Evolutionary conservation across 2,797 vertebrate species (phyloP), one percentile per base, ranked within the genome.

Genomic region (Cynodonichthys magdalenae): DNA sequence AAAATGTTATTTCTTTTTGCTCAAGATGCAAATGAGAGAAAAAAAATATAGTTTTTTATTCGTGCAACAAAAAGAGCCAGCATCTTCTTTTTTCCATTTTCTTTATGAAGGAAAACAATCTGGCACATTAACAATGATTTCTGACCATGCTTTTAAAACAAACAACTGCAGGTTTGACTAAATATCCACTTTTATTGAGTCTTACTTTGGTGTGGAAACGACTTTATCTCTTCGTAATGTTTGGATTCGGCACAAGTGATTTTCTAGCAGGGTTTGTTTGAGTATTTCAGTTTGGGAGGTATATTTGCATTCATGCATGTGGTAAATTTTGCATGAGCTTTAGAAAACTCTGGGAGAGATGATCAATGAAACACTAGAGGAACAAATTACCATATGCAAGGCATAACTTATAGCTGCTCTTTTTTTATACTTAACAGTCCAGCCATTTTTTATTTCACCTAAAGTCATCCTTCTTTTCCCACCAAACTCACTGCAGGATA

Each of bases 321-420:
- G 9, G 6, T 50, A 41, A 63, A 53, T 29, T 63, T 52, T 45
- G 29, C 41, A 62, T 34, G n/a, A 45, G 59, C 39, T n/a, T 49
- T 17, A n/a, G 14, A 34, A 34, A 11, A 27, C 15, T 28, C 24
- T 42, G 47, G 19, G 20, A 18, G 42, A 19, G 18, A 31, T 47
- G 11, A 48, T 34, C 28, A 46, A 15, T 31, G 45, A 29, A 57
- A 46, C 14, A 6, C 27, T 18, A 1, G 0, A 27, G 12, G 28
- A 44, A 31, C n/a, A 44, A 29, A 52, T 44, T 24, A 28, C n/a
- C 17, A 12, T 3, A 42, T 15, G 5, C 24, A 42, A 3, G 7
- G 1, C 27, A 14, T 29, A 31, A 31, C 41, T 24, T 5, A n/a
- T 36, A 29, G 45, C 57, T 41, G 18, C 4, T 39, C 19, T 27